Percentiles rank a stretch among this genome's conserved stretches.
Evolutionary conservation across 2,888 invertebrate species (phyloP).

Genomic region (Aradus depressus): DNA sequence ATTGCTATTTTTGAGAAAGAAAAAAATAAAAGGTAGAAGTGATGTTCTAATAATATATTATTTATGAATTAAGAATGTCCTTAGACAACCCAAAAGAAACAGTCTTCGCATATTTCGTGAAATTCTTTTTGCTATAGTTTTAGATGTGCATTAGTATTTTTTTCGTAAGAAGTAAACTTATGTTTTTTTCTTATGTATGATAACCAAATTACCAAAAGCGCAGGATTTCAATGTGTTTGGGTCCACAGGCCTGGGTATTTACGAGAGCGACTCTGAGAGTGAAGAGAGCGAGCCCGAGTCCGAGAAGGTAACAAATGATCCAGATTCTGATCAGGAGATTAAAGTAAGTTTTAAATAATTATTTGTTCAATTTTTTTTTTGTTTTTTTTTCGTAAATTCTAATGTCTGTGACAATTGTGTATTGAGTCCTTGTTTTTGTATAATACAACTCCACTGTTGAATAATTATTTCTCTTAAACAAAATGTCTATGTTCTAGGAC

Average conservation of each 20-base stretch:
- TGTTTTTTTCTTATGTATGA: no score
- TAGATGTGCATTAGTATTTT: no score
- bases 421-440: background rate
- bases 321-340: conserved; percentile 28
- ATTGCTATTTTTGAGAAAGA: no score
- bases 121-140: no score
- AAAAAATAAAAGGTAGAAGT: no score
- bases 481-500: conserved; percentile 25
- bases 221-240: background rate
- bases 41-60: no score
- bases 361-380: background rate
- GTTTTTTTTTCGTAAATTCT: background rate
- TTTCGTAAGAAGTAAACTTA: background rate
- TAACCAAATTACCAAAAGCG: no score
- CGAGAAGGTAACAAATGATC: conserved; percentile 36
- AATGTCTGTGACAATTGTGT: background rate
- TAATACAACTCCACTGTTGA: background rate
- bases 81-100: no score
- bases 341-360: conserved; percentile 18
- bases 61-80: no score
- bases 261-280: conserved; percentile 53
- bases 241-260: conserved; percentile 60
- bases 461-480: background rate
- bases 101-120: no score
- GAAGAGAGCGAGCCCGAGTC: conserved; percentile 42